Evolutionary conservation across 2,113 vertebrate species (phyloP).

Genomic region (Mola mola): DNA sequence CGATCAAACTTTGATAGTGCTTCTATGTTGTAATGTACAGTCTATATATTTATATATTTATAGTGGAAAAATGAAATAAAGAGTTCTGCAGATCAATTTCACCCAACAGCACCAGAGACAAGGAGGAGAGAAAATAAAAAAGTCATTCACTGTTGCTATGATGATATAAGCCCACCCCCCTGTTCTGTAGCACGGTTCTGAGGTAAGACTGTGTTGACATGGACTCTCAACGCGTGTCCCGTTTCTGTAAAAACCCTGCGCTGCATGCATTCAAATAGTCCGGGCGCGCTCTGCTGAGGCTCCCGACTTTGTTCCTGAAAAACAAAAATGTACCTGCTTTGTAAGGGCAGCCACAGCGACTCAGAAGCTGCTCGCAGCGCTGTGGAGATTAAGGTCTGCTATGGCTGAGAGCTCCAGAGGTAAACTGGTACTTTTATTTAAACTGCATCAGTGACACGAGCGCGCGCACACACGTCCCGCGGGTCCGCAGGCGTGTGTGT

Average conservation of each 20-base stretch:
- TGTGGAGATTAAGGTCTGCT: conserved; percentile 62
- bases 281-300: conserved; percentile 57
- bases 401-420: conserved; percentile 80
- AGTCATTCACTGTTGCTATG: conserved; percentile 59
- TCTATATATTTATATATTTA: conserved; percentile 80
- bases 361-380: conserved; percentile 49
- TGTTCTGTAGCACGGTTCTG: conserved; percentile 51
- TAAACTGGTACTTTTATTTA: conserved; percentile 67
- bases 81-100: conserved; percentile 45
- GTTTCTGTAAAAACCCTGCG: conserved; percentile 64
- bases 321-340: conserved; percentile 60
- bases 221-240: conserved; percentile 56
- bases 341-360: conserved; percentile 56
- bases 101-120: conserved; percentile 76
- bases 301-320: conserved; percentile 53
- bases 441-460: conserved; percentile 70
- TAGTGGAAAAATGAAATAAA: conserved; percentile 60
- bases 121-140: conserved; percentile 48
- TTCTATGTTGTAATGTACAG: conserved; percentile 83
- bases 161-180: conserved; percentile 36
- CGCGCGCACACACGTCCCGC: conserved; percentile 31
- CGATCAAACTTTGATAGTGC: conserved; percentile 84
- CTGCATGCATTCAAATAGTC: conserved; percentile 47
- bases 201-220: conserved; percentile 75
- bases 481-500: conserved; percentile 39